Conservation (phyloP, 2,797 vertebrate genomes). For the Sebastes cheni region DNA sequence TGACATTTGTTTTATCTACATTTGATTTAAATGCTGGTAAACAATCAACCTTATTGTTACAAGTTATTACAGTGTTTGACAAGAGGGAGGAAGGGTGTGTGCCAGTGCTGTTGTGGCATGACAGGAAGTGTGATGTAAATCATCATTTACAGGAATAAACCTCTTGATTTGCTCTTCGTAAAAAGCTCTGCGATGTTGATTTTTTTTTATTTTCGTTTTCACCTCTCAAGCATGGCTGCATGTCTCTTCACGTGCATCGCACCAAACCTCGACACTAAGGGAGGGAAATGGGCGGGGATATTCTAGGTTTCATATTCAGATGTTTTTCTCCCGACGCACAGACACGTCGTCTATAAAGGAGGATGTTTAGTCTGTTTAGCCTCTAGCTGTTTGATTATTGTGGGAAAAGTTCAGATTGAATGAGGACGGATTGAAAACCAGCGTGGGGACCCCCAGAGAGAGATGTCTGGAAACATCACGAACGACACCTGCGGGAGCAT, state of each 20-base stretch:
- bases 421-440: not conserved
- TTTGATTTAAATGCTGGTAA: not conserved
- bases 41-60: not conserved
- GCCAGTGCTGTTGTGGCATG: not conserved
- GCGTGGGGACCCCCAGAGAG: not conserved
- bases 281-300: conserved; percentile 6
- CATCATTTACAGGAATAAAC: not conserved
- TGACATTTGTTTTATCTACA: not conserved
- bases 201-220: not conserved
- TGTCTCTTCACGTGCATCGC: not conserved
- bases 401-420: not conserved
- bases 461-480: conserved; percentile 19
- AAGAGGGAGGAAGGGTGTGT: not conserved
- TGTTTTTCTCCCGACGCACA: no score
- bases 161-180: not conserved
- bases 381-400: not conserved
- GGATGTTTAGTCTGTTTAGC: not conserved
- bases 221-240: not conserved
- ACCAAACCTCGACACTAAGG: no score
- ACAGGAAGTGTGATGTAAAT: not conserved
- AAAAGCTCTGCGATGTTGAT: not conserved
- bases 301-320: not conserved
- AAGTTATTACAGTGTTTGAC: conserved; percentile 1
- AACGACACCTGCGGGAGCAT: conserved; percentile 15
- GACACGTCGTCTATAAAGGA: no score